A percentile compares a stretch with the other conserved stretches of the same genome.
These are phyloP conservation scores for Acanthoscelides obtectus DNA, from an alignment of 2,888 invertebrate genomes.

Conservation along the genomic window DNA sequence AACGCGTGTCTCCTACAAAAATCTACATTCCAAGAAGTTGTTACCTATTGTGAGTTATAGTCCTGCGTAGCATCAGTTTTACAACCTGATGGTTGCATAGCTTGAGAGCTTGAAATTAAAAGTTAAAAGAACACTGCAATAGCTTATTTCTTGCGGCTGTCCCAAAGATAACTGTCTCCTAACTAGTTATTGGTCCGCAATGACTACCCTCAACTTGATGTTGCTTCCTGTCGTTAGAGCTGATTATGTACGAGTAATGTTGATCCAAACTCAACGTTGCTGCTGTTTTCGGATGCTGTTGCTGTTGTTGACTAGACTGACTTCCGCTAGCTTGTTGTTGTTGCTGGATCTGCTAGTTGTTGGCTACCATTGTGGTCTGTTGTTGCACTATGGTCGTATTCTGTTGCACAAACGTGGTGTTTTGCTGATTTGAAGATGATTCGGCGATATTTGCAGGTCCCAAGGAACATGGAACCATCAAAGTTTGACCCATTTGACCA, in stretches of 20 bases:
- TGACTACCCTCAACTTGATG: too few relatives aligned
- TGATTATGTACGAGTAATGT: slow-evolving; percentile 54
- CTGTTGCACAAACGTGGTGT: slow-evolving; percentile 74
- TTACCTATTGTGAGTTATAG: too few relatives aligned
- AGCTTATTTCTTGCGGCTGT: too few relatives aligned
- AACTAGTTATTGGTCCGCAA: too few relatives aligned
- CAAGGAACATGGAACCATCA: slow-evolving; percentile 66
- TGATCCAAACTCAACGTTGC: slow-evolving; percentile 54
- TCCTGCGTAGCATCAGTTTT: too few relatives aligned
- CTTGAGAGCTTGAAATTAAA: too few relatives aligned
- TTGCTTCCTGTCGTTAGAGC: slow-evolving; percentile 41
- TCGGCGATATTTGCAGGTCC: slow-evolving; percentile 52
- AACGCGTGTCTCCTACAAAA: too few relatives aligned
- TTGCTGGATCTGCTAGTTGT: slow-evolving; percentile 55
- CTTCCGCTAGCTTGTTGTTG: slow-evolving; percentile 27
- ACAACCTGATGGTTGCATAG: too few relatives aligned
- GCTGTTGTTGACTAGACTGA: slow-evolving; percentile 29
- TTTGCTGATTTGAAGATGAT: slow-evolving; percentile 55
- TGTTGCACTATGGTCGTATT: slow-evolving; percentile 83
- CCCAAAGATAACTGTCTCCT: too few relatives aligned
- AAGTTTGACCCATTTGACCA: slow-evolving; percentile 63
- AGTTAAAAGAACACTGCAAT: too few relatives aligned
- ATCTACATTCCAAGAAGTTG: too few relatives aligned
- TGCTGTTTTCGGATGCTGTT: slow-evolving; percentile 39
- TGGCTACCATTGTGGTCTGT: slow-evolving; percentile 72